These are phyloP conservation scores for Heliconius sara DNA, from an alignment of 2,888 invertebrate genomes.

Conservation along the genomic window DNA sequence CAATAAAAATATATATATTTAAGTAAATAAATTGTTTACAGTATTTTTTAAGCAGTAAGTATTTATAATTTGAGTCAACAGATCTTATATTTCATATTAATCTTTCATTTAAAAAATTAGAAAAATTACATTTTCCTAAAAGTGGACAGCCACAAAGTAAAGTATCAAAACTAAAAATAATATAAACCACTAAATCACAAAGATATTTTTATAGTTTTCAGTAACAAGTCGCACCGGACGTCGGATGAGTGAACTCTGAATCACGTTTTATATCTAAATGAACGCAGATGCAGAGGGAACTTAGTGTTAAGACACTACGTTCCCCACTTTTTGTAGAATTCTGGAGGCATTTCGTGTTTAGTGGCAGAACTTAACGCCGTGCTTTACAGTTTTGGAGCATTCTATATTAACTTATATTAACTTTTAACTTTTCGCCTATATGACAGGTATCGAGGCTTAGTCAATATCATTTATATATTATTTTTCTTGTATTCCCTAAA, in stretches of 20 bases:
- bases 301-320: too few species aligned
- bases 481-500: not conserved
- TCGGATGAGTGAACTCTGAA: constrained; percentile 25
- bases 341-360: too few species aligned
- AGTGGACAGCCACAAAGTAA: not conserved
- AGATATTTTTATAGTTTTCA: constrained; percentile 21
- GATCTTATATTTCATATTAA: not conserved
- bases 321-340: too few species aligned
- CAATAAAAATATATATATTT: not conserved
- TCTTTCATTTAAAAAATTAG: not conserved
- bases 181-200: not conserved
- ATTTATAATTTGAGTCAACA: too few species aligned
- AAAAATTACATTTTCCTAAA: not conserved
- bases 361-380: too few species aligned
- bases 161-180: not conserved
- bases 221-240: constrained; percentile 12
- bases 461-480: not conserved
- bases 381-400: too few species aligned
- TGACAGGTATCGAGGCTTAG: not conserved
- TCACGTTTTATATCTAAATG: constrained; percentile 13
- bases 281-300: too few species aligned
- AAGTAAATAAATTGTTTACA: too few species aligned
- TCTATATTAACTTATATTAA: too few species aligned
- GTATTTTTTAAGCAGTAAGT: too few species aligned
- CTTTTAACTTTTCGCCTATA: not conserved